phyloP scores from a whole-genome alignment of 2,888 invertebrate genomes.

The Troides oblongomaculatus region DNA sequence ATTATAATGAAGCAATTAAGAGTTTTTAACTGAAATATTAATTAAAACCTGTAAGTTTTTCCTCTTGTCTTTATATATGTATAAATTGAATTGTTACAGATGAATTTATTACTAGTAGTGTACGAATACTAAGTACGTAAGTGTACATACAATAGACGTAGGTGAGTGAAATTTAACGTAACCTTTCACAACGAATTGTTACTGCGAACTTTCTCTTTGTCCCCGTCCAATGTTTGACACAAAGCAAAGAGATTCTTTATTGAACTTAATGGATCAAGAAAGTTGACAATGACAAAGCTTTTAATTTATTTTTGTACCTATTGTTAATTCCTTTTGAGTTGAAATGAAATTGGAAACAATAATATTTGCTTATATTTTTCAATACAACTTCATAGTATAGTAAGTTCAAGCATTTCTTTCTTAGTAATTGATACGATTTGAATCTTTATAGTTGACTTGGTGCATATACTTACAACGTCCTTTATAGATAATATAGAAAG shows the following conservation, averaged over 20 bases:
- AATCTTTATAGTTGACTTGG: no score
- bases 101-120: not conserved
- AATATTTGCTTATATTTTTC: not conserved
- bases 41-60: no score
- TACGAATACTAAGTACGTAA: not conserved
- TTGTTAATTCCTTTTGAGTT: not conserved
- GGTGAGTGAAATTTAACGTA: not conserved
- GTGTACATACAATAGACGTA: not conserved
- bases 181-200: slow-evolving; percentile 12
- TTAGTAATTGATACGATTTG: no score
- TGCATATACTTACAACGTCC: no score
- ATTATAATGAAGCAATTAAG: no score
- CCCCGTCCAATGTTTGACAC: slow-evolving; percentile 6
- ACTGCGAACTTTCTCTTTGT: slow-evolving; percentile 7
- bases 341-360: not conserved
- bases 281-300: slow-evolving; percentile 4
- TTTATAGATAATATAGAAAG: no score
- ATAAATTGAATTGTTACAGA: not conserved
- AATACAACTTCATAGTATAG: not conserved
- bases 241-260: slow-evolving; percentile 10
- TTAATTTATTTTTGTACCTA: not conserved
- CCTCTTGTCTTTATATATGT: no score
- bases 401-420: no score
- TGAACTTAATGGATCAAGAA: slow-evolving; percentile 8
- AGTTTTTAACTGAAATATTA: no score